Base-by-base conservation (phyloP, 2,797 vertebrate genomes). In the Mus minutoides region DNA sequence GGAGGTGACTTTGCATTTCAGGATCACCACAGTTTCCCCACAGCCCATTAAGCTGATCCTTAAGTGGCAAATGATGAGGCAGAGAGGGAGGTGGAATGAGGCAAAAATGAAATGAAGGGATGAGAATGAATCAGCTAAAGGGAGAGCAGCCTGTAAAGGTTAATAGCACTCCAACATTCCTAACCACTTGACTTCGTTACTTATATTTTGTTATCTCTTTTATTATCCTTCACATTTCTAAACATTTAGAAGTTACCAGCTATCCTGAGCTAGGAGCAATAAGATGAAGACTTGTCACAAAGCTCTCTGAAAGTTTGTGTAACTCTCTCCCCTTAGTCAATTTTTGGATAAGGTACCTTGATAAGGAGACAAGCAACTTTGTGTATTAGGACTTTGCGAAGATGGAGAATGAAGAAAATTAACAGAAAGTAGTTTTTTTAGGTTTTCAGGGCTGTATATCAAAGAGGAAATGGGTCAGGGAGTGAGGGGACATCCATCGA, bases 1-100 rank as follows among this genome's bases (percentile, higher is more conserved):
- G 26, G 86, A 88, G 82, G 52, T 86, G 82, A 86, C 19, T 91
- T 34, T 94, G 78, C 92, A 94, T 62, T 85, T 96, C 26, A 43
- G 62, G 78, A 73, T 87, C 92, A 58, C 60, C n/a, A 67, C 26
- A 21, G 24, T 19, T 69, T 92, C 89, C 56, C 62, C 73, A 52
- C 31, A n/a, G 88, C 26, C 90, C 77, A 92, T 92, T 96, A 95
- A 86, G 37, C 29, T 71, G 26, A 37, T 92, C 60, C 21, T 5
- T 84, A 89, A 94, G 52, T 92, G 78, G 43, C 76, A 85, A 86
- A 31, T 87, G 54, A 87, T 83, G 79, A 94, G 52, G 49, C 67
- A 52, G 58, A 29, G 71, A 69, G 19, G 31, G 43, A 84, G 3
- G 2, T 3, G 24, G 37, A 31, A 19, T 40, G 58, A 90, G 17